phyloP scores from a whole-genome alignment of 2,113 vertebrate genomes.

The Galemys pyrenaicus region DNA sequence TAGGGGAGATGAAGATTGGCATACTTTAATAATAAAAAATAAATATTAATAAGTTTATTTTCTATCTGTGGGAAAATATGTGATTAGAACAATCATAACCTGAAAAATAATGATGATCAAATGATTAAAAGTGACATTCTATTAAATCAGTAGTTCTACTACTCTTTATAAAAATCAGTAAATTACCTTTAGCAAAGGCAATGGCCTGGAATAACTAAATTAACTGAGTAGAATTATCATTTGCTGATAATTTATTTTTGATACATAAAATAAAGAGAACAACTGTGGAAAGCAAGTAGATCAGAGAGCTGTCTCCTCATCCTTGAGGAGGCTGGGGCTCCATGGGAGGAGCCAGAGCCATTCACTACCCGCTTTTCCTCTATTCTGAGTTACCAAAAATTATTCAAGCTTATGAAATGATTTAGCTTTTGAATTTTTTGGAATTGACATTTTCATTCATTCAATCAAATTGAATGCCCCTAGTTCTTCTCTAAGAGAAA shows the following conservation, averaged over 20 bases:
- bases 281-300: background rate
- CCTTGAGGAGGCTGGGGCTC: no score
- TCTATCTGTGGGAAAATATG: background rate
- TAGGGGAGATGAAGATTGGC: background rate
- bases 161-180: background rate
- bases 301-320: background rate
- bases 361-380: background rate
- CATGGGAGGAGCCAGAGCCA: background rate
- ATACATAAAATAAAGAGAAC: background rate
- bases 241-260: background rate
- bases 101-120: background rate
- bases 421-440: constrained; percentile 42
- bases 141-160: background rate
- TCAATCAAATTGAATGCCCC: constrained; percentile 31
- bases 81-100: background rate
- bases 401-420: constrained; percentile 43
- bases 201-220: background rate
- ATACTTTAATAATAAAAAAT: background rate
- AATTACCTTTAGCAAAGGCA: background rate
- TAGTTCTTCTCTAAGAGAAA: constrained; percentile 16
- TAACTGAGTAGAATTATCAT: background rate
- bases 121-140: background rate
- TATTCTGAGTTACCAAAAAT: background rate
- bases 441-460: constrained; percentile 55
- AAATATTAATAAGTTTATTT: background rate